Conservation (phyloP, 2,888 invertebrate species). For the Sisyra terminalis region DNA sequence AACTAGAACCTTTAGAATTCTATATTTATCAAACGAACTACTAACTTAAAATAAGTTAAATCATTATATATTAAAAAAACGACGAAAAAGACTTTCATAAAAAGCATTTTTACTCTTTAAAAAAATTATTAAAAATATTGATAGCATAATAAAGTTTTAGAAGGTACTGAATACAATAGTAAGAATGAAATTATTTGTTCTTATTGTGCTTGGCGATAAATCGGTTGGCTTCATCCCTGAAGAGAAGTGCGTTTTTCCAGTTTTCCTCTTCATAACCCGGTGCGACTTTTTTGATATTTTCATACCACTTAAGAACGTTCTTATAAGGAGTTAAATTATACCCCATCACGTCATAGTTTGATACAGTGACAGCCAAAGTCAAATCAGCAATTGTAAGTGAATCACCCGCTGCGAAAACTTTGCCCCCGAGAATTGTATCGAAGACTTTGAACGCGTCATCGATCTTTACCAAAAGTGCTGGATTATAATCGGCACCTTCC, state of each 20-base stretch:
- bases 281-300: conserved; percentile 35
- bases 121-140: no score
- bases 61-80: no score
- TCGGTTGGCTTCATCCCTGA: conserved; percentile 20
- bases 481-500: conserved; percentile 29
- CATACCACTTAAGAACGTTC: conserved; percentile 48
- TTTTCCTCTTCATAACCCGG: conserved; percentile 35
- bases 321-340: conserved; percentile 51
- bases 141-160: no score
- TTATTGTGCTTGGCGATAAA: conserved; percentile 8
- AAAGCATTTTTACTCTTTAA: no score
- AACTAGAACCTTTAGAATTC: no score
- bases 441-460: conserved; percentile 49
- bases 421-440: conserved; percentile 52
- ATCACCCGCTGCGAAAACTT: conserved; percentile 57
- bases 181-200: no score
- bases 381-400: conserved; percentile 65
- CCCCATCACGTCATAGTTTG: conserved; percentile 44
- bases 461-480: conserved; percentile 48
- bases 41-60: no score
- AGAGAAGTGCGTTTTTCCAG: conserved; percentile 19
- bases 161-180: no score
- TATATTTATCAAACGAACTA: no score
- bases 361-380: conserved; percentile 45
- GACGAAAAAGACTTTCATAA: no score